Conservation (phyloP, 2,888 invertebrate genomes). For the Lissocephala sabroskyi region DNA sequence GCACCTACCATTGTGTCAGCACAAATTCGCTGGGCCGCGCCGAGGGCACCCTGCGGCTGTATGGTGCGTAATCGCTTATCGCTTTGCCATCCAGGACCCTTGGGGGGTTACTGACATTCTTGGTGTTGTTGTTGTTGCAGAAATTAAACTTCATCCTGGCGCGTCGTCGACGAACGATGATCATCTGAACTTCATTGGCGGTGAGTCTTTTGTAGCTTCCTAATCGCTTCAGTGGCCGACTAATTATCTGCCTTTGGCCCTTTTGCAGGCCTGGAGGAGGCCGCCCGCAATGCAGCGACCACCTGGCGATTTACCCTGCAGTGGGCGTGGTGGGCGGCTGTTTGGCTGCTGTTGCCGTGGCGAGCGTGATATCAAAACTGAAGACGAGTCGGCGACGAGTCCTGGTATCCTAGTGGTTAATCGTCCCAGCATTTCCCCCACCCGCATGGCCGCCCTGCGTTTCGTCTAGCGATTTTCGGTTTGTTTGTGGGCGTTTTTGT, state of each 20-base stretch:
- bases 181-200: conserved; percentile 69
- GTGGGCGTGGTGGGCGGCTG: conserved; percentile 10
- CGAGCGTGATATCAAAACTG: conserved; percentile 51
- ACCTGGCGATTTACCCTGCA: conserved; percentile 11
- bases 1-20: conserved; percentile 84
- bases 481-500: neutral
- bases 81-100: conserved; percentile 41
- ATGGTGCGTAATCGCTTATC: conserved; percentile 73
- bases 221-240: neutral
- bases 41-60: conserved; percentile 78
- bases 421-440: no score
- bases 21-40: conserved; percentile 80
- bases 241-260: conserved; percentile 1
- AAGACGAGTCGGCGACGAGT: conserved; percentile 48
- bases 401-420: no score
- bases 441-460: no score
- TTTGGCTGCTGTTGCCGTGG: conserved; percentile 14
- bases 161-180: conserved; percentile 69
- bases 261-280: conserved; percentile 50
- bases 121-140: conserved; percentile 34
- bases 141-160: conserved; percentile 72
- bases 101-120: conserved; percentile 1
- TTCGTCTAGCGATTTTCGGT: no score
- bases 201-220: conserved; percentile 30
- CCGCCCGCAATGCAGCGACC: conserved; percentile 41